Evolutionary conservation across 2,113 vertebrate species (phyloP).

Genomic region (Phycodurus eques): DNA sequence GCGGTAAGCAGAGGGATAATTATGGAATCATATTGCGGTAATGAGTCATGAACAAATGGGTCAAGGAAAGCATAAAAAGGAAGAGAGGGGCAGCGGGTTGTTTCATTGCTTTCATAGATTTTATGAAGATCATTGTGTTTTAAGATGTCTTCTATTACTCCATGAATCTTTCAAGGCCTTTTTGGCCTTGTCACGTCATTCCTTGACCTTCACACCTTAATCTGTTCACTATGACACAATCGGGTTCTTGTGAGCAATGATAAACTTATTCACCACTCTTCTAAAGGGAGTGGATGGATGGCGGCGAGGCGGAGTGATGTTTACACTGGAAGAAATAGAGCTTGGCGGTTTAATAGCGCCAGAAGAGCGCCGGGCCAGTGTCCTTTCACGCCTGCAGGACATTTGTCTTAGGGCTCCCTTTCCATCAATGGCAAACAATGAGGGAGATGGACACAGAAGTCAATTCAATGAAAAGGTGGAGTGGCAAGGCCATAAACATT

Average conservation of each 20-base stretch:
- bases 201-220: neutral
- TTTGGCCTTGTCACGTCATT: conserved; percentile 10
- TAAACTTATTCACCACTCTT: neutral
- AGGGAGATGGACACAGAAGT: conserved; percentile 38
- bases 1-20: conserved; percentile 33
- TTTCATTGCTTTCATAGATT: conserved; percentile 40
- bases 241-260: conserved; percentile 11
- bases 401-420: conserved; percentile 25
- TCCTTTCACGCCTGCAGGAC: conserved; percentile 20
- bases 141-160: conserved; percentile 59
- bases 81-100: conserved; percentile 40
- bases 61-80: conserved; percentile 21
- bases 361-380: conserved; percentile 18
- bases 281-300: conserved; percentile 22
- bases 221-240: conserved; percentile 15
- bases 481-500: conserved; percentile 13
- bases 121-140: conserved; percentile 63
- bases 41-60: conserved; percentile 48
- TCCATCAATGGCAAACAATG: conserved; percentile 14
- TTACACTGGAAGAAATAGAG: conserved; percentile 42
- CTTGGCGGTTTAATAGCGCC: conserved; percentile 22
- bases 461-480: conserved; percentile 35
- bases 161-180: neutral
- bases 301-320: conserved; percentile 29
- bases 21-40: conserved; percentile 46